Percentiles rank a stretch among this genome's conserved stretches.
These are phyloP conservation scores for Molorchus minor DNA, from an alignment of 2,888 invertebrate genomes.

Conservation along the genomic window DNA sequence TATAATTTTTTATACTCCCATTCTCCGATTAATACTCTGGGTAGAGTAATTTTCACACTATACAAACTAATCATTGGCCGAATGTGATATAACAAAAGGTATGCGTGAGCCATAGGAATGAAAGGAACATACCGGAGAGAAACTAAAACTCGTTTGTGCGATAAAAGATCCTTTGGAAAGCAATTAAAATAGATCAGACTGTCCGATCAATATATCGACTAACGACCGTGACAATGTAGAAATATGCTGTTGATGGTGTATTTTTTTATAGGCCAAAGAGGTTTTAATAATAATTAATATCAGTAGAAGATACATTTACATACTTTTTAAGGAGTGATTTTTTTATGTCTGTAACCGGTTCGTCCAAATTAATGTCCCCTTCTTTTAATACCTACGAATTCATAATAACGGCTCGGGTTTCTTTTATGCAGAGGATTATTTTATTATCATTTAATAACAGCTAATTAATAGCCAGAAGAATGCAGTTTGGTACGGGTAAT, in stretches of 20 bases:
- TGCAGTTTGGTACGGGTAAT: no score
- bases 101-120: neutral
- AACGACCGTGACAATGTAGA: slow-evolving; percentile 25
- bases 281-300: slow-evolving; percentile 12
- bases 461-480: neutral
- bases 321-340: slow-evolving; percentile 1
- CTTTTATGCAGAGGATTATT: neutral
- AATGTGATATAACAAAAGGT: slow-evolving; percentile 9
- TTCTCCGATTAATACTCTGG: no score
- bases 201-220: slow-evolving; percentile 23
- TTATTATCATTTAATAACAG: neutral
- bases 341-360: neutral
- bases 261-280: neutral
- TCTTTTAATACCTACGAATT: neutral
- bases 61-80: slow-evolving; percentile 9
- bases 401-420: neutral
- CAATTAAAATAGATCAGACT: slow-evolving; percentile 22
- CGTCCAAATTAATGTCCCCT: neutral
- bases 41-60: slow-evolving; percentile 3
- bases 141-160: slow-evolving; percentile 17
- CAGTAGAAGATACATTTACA: slow-evolving; percentile 6
- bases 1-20: slow-evolving; percentile 18
- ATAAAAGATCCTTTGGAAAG: slow-evolving; percentile 23
- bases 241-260: slow-evolving; percentile 7
- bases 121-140: slow-evolving; percentile 10